These are phyloP conservation scores for Callosobruchus maculatus DNA, from an alignment of 2,888 invertebrate genomes.

Conservation along the genomic window DNA sequence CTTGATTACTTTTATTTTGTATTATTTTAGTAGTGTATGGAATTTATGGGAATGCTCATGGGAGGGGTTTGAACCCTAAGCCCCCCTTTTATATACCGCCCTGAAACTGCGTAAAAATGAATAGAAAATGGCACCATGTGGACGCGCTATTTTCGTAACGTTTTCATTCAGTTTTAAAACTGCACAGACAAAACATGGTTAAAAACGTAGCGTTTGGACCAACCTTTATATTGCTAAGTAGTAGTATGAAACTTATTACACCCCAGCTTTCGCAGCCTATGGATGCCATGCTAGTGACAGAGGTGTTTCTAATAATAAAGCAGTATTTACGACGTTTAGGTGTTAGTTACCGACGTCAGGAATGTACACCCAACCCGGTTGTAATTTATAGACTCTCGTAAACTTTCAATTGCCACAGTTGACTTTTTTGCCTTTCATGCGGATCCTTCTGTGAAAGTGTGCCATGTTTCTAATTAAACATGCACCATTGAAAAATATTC, in stretches of 20 bases:
- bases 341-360: background rate
- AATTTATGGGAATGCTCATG: too few species aligned
- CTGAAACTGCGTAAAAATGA: too few species aligned
- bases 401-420: background rate
- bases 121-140: too few species aligned
- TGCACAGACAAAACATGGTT: too few species aligned
- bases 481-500: background rate
- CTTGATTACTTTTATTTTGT: too few species aligned
- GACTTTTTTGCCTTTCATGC: background rate
- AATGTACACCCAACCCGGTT: background rate
- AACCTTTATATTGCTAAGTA: too few species aligned
- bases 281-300: background rate
- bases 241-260: background rate
- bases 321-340: constrained; percentile 1
- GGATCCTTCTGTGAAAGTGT: background rate
- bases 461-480: background rate
- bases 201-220: too few species aligned
- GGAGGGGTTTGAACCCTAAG: too few species aligned
- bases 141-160: too few species aligned
- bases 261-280: background rate
- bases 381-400: background rate
- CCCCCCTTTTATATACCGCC: too few species aligned
- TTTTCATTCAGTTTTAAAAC: too few species aligned
- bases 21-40: too few species aligned
- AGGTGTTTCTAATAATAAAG: constrained; percentile 6